Percentiles rank a stretch among this genome's conserved stretches.
Evolutionary conservation across 2,888 invertebrate genomes (phyloP).

Genomic region (Lutraria lutraria): DNA sequence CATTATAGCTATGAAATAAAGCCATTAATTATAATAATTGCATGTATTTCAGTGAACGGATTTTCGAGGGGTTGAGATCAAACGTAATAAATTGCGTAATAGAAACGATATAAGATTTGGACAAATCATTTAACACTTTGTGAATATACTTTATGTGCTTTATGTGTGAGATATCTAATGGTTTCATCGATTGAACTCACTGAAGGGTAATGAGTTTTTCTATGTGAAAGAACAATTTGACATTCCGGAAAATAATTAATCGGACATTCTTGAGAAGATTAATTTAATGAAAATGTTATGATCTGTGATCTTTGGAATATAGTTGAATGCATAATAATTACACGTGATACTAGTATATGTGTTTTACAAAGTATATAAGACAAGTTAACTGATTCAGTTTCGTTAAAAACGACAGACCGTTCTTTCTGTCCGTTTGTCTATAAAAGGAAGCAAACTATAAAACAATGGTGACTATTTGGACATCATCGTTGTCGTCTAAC

Average conservation of each 20-base stretch:
- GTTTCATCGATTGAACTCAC: background rate
- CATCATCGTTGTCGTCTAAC: background rate
- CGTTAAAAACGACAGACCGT: background rate
- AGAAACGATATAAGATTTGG: background rate
- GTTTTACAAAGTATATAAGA: background rate
- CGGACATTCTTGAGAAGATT: background rate
- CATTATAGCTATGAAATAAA: background rate
- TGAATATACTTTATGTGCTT: background rate
- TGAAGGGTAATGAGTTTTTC: background rate
- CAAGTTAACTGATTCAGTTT: background rate
- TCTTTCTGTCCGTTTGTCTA: background rate
- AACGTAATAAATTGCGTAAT: background rate
- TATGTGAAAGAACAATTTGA: background rate
- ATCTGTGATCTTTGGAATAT: background rate
- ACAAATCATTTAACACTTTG: background rate
- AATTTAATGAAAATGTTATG: background rate
- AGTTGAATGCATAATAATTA: too few species aligned
- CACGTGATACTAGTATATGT: background rate
- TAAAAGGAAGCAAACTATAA: background rate
- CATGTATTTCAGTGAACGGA: background rate
- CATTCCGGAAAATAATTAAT: background rate
- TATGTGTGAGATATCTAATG: background rate
- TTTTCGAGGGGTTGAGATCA: background rate
- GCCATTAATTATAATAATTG: background rate
- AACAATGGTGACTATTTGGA: background rate